phyloP scores from a whole-genome alignment of 2,888 invertebrate genomes.

The Catonia carolina region DNA sequence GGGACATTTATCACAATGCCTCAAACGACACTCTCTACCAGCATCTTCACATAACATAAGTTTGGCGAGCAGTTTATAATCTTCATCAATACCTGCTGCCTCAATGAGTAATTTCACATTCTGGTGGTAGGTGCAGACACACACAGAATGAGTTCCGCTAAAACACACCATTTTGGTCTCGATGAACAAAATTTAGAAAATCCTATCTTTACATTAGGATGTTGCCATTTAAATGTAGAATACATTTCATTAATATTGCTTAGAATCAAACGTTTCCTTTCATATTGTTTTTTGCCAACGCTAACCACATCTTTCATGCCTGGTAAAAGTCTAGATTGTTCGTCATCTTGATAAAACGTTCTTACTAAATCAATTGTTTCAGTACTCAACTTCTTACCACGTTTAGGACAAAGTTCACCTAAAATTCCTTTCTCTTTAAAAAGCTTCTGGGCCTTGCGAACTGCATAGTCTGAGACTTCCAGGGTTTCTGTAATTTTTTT shows the following conservation, averaged over 20 bases:
- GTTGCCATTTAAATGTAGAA: conserved; percentile 3
- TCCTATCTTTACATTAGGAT: background rate
- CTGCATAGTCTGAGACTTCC: background rate
- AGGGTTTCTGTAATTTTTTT: background rate
- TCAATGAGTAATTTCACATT: conserved; percentile 1
- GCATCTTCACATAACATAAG: background rate
- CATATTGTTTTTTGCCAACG: background rate
- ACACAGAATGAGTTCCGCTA: conserved; percentile 1
- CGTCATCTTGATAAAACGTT: background rate
- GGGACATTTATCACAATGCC: background rate
- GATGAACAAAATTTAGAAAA: background rate
- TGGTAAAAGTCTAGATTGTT: background rate
- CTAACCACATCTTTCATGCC: background rate
- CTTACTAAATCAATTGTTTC: background rate
- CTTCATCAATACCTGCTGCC: background rate
- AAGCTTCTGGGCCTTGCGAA: background rate
- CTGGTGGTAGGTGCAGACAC: background rate
- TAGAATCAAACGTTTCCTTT: background rate
- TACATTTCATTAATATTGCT: conserved; percentile 2
- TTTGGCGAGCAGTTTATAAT: background rate
- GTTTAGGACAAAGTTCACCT: background rate
- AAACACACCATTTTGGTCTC: background rate
- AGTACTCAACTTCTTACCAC: background rate
- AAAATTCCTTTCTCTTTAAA: background rate
- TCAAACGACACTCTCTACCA: background rate